Conservation (phyloP, 2,888 invertebrate genomes). For the Microctonus brassicae region DNA sequence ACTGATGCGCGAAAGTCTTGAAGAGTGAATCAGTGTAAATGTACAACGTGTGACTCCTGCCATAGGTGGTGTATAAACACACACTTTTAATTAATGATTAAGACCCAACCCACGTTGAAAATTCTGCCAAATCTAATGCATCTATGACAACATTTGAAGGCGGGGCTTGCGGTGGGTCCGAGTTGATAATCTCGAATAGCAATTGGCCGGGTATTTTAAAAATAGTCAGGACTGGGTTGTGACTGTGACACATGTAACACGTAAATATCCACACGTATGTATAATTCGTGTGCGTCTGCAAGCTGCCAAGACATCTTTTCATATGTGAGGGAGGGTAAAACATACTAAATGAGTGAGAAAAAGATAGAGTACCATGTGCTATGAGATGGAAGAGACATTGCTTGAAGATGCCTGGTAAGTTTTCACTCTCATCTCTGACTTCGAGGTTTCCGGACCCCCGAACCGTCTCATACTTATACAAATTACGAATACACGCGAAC, state of each 20-base stretch:
- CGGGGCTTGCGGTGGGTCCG: slow-evolving; percentile 53
- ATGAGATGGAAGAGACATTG: slow-evolving; percentile 49
- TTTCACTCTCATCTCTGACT: slow-evolving; percentile 62
- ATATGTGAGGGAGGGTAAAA: slow-evolving; percentile 35
- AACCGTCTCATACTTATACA: background rate
- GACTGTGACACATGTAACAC: slow-evolving; percentile 52
- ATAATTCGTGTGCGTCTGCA: background rate
- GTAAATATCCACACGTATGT: slow-evolving; percentile 52
- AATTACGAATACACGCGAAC: background rate
- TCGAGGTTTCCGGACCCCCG: slow-evolving; percentile 56
- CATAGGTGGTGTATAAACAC: slow-evolving; percentile 5
- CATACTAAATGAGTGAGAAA: slow-evolving; percentile 17
- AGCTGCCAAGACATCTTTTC: slow-evolving; percentile 19
- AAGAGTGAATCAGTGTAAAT: slow-evolving; percentile 17
- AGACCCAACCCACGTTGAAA: slow-evolving; percentile 60
- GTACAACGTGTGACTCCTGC: background rate
- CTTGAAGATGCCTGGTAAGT: slow-evolving; percentile 50
- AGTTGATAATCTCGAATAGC: slow-evolving; percentile 52
- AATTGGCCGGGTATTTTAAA: slow-evolving; percentile 62
- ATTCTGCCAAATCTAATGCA: slow-evolving; percentile 51
- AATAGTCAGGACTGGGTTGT: slow-evolving; percentile 64
- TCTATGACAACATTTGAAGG: slow-evolving; percentile 56
- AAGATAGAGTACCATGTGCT: slow-evolving; percentile 49
- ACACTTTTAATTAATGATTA: slow-evolving; percentile 51
- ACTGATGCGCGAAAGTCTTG: slow-evolving; percentile 4